Conservation (phyloP, 2,797 vertebrate genomes). For the Acipenser transmontanus region DNA sequence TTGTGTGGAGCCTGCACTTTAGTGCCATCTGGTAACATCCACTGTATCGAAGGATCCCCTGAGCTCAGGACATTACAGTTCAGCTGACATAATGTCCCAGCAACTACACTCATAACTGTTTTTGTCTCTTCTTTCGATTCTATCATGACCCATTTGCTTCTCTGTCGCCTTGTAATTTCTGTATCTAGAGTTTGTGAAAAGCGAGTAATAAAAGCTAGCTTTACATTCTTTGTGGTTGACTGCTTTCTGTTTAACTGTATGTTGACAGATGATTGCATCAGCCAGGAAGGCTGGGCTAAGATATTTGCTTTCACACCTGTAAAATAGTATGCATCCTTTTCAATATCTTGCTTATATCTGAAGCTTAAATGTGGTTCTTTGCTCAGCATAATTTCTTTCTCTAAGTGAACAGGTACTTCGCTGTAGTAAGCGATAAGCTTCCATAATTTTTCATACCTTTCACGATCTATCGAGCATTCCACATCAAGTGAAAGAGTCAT, state of each 20-base stretch:
- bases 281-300: conserved; percentile 65
- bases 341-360: conserved; percentile 70
- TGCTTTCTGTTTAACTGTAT: conserved; percentile 73
- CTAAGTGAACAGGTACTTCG: conserved; percentile 71
- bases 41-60: conserved; percentile 54
- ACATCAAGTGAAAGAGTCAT: conserved; percentile 64
- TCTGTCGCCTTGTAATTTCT: conserved; percentile 40
- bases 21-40: conserved; percentile 74
- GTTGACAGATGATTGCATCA: conserved; percentile 69
- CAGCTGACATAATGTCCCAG: conserved; percentile 58
- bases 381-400: conserved; percentile 49
- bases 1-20: conserved; percentile 54
- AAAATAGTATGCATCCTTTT: conserved; percentile 73
- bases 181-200: conserved; percentile 48
- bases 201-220: conserved; percentile 54
- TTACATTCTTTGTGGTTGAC: conserved; percentile 67
- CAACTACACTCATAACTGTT: conserved; percentile 43
- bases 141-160: conserved; percentile 73
- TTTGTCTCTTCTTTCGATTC: conserved; percentile 48
- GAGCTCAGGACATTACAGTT: conserved; percentile 70
- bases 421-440: conserved; percentile 88
- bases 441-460: conserved; percentile 80
- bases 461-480: conserved; percentile 72
- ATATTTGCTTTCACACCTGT: conserved; percentile 75
- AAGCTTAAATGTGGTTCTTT: conserved; percentile 54